Evolutionary conservation across 1,140 invertebrate species (phyloP).

Genomic region (Drosophila equinoxialis): DNA sequence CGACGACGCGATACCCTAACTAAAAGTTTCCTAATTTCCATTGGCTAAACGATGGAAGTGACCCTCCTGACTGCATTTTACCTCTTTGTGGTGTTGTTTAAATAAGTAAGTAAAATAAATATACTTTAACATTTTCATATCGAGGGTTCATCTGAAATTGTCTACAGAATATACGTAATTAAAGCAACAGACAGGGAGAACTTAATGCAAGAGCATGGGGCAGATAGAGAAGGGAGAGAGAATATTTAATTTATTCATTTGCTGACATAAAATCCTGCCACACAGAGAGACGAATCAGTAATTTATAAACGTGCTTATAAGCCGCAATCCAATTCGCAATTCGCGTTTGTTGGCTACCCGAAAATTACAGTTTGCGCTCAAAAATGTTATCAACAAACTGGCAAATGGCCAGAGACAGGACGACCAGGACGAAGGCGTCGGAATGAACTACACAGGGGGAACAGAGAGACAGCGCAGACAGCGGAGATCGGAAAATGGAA

Average conservation of each 20-base stretch:
- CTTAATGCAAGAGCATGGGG: neutral
- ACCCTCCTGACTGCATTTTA: too few species aligned
- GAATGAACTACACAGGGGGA: constrained; percentile 38
- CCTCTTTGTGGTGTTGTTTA: too few species aligned
- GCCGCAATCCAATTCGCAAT: constrained; percentile 76
- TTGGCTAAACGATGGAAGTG: too few species aligned
- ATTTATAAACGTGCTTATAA: constrained; percentile 80
- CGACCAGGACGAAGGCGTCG: neutral
- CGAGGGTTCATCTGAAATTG: constrained; percentile 14
- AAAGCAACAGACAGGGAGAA: constrained; percentile 40
- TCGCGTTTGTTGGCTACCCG: constrained; percentile 43
- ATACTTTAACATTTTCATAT: too few species aligned
- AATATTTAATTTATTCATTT: constrained; percentile 77
- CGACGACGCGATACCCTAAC: neutral
- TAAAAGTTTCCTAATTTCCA: too few species aligned
- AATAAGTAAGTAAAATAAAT: neutral
- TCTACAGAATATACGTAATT: constrained; percentile 59
- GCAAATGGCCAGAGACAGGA: constrained; percentile 36
- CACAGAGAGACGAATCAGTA: constrained; percentile 67
- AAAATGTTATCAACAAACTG: constrained; percentile 55
- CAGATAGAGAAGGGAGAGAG: constrained; percentile 20
- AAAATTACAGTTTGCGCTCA: constrained; percentile 65
- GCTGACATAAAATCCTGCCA: constrained; percentile 46
- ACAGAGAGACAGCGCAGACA: neutral
- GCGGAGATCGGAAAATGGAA: constrained; percentile 4